These are phyloP conservation scores for Conus betulinus DNA, from an alignment of 1,140 invertebrate species.

Conservation along the genomic window DNA sequence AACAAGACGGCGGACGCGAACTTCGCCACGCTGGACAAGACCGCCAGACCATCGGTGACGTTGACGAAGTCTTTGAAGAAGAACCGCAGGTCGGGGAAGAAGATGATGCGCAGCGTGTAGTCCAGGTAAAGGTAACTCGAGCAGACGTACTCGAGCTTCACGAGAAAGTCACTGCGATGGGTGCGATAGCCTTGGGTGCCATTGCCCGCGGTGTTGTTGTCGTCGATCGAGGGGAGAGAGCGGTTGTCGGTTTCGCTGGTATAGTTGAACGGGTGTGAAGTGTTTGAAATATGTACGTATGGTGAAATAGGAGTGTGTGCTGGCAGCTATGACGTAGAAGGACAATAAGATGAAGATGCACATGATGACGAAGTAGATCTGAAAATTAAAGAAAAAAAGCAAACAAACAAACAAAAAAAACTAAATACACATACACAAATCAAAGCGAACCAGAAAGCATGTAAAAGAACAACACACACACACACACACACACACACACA, in stretches of 20 bases:
- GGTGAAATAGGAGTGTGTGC: neutral
- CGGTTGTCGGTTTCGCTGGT: no score
- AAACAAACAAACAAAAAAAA: neutral
- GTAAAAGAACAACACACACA: no score
- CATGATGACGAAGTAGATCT: neutral
- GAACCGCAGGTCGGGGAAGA: constrained; percentile 69
- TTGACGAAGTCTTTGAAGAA: constrained; percentile 91
- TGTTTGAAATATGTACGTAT: no score
- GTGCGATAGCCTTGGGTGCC: no score
- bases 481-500: no score
- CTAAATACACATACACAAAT: no score
- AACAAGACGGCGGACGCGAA: neutral
- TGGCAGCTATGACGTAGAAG: neutral
- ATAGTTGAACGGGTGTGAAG: no score
- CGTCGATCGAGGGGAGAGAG: no score
- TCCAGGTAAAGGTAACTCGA: constrained; percentile 42
- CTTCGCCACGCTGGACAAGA: constrained; percentile 73
- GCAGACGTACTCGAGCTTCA: neutral
- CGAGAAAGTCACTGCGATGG: no score
- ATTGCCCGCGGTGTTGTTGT: no score
- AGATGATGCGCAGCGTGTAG: constrained; percentile 62
- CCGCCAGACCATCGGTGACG: constrained; percentile 97
- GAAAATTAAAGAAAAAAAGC: neutral
- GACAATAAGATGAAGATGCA: neutral
- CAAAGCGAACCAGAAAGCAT: no score